Base-by-base conservation (phyloP, 2,113 vertebrate species). In the Leucosticte australis region DNA sequence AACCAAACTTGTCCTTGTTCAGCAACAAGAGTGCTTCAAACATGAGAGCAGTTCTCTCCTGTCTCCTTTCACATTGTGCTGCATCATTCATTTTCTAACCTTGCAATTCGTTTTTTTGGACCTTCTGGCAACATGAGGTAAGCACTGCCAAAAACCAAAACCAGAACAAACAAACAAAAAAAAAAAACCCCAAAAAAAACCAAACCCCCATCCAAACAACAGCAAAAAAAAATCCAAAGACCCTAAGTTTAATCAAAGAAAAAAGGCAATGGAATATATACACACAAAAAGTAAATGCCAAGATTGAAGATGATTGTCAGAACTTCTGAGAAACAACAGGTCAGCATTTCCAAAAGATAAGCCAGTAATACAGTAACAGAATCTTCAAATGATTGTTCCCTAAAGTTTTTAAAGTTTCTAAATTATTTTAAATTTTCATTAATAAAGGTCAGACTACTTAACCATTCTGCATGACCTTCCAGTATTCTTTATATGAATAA, bases 291-390 rank as follows among this genome's bases (percentile, higher is more conserved):
- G 20, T 39, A n/a, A 94, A 94, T 80, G 68, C 41, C 50, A 83
- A 97, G 52, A 76, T 21, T 90, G 53, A 92, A 22, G 41, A 46
- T n/a, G 18, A 57, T 52, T 90, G 55, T 87, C 91, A 92, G 63
- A 94, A 60, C 79, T 59, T 68, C 39, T 71, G 57, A 67, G 88
- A 90, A 92, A 93, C 57, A 92, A 93, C 71, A 89, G 71, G 46
- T 89, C 79, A 70, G 62, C 76, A 89, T 93, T 94, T 92, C 52
- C 68, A 93, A 77, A 19, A 52, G 68, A 50, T 52, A 20, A 55
- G 26, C 39, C 44, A 83, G 5, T 88, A 89, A 76, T 13, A 56
- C 37, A 95, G 41, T 81, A 91, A 96, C 23, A 59, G 24, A 65
- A 16, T 9, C 14, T 91, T 50, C 33, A 68, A 47, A 60, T 35